These are phyloP conservation scores for Campylomormyrus tamandua DNA, from an alignment of 2,113 vertebrate genomes.

Conservation along the genomic window DNA sequence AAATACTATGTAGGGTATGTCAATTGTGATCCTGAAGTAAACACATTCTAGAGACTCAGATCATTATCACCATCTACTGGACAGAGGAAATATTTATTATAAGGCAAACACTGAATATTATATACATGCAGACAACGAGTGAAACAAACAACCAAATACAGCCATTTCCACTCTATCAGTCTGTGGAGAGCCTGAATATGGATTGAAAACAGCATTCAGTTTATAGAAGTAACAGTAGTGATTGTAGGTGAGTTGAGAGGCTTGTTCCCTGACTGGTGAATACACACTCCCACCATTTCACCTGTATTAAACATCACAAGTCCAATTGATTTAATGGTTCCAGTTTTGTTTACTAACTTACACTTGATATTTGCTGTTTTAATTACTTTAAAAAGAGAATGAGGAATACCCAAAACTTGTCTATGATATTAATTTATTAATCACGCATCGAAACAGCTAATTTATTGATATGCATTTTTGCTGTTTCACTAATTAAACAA, in stretches of 20 bases:
- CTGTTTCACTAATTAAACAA: background rate
- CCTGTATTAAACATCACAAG: background rate
- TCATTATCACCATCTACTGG: constrained; percentile 10
- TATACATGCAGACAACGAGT: background rate
- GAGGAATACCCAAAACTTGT: background rate
- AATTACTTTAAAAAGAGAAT: background rate
- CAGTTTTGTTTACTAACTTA: background rate
- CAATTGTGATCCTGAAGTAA: background rate
- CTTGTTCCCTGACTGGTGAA: background rate
- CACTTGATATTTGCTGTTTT: background rate
- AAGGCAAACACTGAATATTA: background rate
- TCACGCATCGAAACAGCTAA: background rate
- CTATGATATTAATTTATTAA: background rate
- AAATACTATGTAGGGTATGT: background rate
- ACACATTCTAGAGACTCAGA: background rate
- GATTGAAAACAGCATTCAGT: background rate
- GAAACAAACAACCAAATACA: background rate
- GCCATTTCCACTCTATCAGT: background rate
- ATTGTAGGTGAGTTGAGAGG: background rate
- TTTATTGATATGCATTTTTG: background rate
- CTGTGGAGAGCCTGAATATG: background rate
- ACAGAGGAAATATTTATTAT: background rate
- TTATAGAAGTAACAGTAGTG: background rate
- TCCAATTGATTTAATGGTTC: background rate
- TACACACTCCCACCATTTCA: background rate